Evolutionary conservation across 2,113 vertebrate species (phyloP).

Genomic region (Dasyurus viverrinus): DNA sequence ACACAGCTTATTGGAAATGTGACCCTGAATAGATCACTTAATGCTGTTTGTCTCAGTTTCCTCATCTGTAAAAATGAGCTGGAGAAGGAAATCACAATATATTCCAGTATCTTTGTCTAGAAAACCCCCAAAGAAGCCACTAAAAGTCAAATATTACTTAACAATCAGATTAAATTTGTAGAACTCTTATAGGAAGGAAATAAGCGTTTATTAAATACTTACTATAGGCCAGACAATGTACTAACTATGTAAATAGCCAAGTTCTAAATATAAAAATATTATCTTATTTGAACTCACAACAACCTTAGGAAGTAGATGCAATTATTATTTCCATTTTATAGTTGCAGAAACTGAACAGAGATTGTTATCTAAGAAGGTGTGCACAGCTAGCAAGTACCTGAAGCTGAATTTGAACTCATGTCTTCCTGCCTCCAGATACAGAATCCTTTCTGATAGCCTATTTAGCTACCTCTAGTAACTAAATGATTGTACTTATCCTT

Average conservation of each 20-base stretch:
- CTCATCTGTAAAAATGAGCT: no score
- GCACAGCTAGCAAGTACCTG: not conserved
- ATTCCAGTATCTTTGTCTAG: no score
- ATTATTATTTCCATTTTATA: not conserved
- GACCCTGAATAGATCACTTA: no score
- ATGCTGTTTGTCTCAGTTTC: no score
- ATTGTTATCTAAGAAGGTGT: not conserved
- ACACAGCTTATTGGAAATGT: no score
- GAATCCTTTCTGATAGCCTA: not conserved
- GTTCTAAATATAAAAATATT: not conserved
- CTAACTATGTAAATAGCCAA: not conserved
- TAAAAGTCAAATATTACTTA: no score
- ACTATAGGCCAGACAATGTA: not conserved
- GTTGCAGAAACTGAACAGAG: not conserved
- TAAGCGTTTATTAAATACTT: not conserved
- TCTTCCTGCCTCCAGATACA: not conserved
- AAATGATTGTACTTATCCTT: not conserved
- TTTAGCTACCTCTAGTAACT: not conserved
- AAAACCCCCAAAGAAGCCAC: no score
- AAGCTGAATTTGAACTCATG: not conserved
- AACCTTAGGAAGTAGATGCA: not conserved
- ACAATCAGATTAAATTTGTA: no score
- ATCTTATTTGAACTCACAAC: not conserved
- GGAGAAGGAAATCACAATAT: no score
- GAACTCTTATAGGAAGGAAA: not conserved